Evolutionary conservation across 2,113 vertebrate genomes (phyloP).

Genomic region (Dryoscopus gambensis): DNA sequence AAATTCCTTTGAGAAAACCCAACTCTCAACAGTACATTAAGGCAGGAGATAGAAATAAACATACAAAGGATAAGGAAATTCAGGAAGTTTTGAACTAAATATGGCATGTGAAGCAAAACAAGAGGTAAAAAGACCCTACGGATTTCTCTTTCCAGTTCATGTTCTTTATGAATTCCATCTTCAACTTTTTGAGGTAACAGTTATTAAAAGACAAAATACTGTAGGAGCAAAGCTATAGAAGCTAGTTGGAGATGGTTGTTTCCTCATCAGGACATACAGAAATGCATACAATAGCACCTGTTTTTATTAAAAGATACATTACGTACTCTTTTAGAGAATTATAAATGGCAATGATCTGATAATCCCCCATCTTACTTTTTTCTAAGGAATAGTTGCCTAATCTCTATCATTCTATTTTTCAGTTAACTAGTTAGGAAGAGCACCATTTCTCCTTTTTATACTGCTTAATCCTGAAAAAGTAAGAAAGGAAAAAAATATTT

Average conservation of each 20-base stretch:
- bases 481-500: neutral
- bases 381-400: neutral
- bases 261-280: conserved; percentile 16
- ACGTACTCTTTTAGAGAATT: conserved; percentile 25
- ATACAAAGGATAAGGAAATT: neutral
- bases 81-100: neutral
- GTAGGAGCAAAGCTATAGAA: neutral
- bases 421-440: conserved; percentile 29
- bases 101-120: neutral
- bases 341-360: neutral
- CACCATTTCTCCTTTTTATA: conserved; percentile 14
- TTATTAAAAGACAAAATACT: neutral
- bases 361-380: neutral
- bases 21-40: neutral
- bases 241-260: conserved; percentile 26
- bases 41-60: fast-evolving
- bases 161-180: neutral
- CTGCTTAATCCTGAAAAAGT: conserved; percentile 18
- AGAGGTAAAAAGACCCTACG: neutral
- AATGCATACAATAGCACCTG: neutral
- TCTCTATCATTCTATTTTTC: conserved; percentile 9
- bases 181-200: neutral
- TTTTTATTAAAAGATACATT: conserved; percentile 12
- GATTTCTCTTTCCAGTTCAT: neutral
- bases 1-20: neutral